Conservation (phyloP, 2,888 invertebrate species). For the Drosophila stalkeri region DNA sequence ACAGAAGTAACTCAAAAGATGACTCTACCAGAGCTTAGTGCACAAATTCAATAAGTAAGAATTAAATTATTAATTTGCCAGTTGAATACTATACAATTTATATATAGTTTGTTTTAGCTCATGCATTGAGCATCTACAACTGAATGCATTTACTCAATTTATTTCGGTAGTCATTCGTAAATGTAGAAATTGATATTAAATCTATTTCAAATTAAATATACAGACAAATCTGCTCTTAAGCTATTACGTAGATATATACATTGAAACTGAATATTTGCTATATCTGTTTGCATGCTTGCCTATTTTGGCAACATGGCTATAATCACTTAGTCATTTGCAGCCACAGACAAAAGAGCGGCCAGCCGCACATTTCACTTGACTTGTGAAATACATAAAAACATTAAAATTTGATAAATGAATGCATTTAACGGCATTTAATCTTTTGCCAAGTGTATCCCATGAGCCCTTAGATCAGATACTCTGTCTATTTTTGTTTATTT, state of each 20-base stretch:
- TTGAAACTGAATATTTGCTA: conserved; percentile 24
- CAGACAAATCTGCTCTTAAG: background rate
- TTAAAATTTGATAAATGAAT: conserved; percentile 71
- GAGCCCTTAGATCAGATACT: conserved; percentile 1
- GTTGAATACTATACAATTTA: background rate
- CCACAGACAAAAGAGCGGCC: conserved; percentile 22
- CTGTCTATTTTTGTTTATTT: background rate
- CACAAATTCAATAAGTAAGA: conserved; percentile 1
- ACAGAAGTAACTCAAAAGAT: background rate
- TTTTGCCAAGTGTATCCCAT: conserved; percentile 38
- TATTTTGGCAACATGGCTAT: conserved; percentile 51
- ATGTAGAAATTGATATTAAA: conserved; percentile 22
- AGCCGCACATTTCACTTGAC: conserved; percentile 11
- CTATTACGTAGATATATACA: background rate
- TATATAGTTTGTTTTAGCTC: conserved; percentile 1
- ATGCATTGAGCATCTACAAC: background rate
- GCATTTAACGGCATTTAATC: conserved; percentile 62
- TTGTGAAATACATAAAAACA: conserved; percentile 56
- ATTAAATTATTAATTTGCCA: conserved; percentile 15
- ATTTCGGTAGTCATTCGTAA: conserved; percentile 6
- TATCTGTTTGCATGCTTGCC: conserved; percentile 24
- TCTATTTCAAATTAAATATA: conserved; percentile 29
- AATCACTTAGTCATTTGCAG: conserved; percentile 59
- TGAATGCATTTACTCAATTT: conserved; percentile 28
- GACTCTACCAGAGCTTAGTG: background rate